Evolutionary conservation across 2,797 vertebrate genomes (phyloP).

Genomic region (Emydoidea blandingii): DNA sequence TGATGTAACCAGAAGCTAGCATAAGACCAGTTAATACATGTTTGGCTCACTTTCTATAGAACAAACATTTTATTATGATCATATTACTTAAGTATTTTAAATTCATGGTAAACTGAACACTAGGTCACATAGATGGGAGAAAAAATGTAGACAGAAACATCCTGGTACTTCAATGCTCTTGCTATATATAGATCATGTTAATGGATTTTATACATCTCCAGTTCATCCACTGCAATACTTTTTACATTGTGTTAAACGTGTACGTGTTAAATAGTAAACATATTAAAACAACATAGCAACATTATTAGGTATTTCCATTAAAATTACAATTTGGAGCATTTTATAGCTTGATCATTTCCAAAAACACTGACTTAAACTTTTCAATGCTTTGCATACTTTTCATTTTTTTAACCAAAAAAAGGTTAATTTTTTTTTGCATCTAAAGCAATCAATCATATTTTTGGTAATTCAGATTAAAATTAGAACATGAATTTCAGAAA

Average conservation of each 20-base stretch:
- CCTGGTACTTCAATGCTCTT: background rate
- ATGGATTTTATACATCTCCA: background rate
- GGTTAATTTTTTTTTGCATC: background rate
- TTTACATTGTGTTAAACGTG: background rate
- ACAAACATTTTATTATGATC: background rate
- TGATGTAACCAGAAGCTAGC: background rate
- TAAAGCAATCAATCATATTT: background rate
- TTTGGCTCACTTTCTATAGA: background rate
- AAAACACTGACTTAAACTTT: background rate
- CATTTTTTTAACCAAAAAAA: background rate
- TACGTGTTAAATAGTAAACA: background rate
- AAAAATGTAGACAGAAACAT: background rate
- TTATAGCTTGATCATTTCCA: background rate
- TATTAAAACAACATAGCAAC: background rate
- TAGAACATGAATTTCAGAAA: background rate
- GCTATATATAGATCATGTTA: background rate
- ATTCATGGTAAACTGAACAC: constrained; percentile 3
- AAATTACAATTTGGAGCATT: background rate
- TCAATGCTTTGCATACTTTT: background rate
- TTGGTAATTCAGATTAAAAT: background rate
- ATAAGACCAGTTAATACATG: background rate
- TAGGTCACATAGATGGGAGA: background rate
- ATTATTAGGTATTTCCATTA: background rate
- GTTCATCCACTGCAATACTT: background rate
- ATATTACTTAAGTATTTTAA: background rate